phyloP scores from a whole-genome alignment of 2,797 vertebrate genomes.

The Tachyglossus aculeatus region DNA sequence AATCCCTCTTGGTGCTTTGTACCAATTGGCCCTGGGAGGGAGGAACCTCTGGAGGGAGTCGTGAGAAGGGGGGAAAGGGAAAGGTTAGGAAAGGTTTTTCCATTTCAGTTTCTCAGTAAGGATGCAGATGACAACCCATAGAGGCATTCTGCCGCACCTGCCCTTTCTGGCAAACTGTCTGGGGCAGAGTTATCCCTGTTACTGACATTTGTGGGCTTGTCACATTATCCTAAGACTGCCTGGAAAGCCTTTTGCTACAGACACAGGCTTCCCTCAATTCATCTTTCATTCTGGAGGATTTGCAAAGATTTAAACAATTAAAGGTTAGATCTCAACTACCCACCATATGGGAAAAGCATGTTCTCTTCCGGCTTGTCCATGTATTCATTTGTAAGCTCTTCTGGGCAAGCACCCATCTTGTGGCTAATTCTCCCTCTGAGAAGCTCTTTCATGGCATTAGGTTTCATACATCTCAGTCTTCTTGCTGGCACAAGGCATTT shows the following conservation, averaged over 20 bases:
- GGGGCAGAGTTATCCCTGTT: not conserved
- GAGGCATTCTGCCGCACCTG: not conserved
- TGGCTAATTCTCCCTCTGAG: not conserved
- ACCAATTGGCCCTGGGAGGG: no score
- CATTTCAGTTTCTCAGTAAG: not conserved
- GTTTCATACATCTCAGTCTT: not conserved
- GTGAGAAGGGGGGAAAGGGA: no score
- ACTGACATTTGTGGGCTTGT: constrained; percentile 40
- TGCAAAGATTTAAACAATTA: constrained; percentile 52
- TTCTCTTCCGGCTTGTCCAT: not conserved
- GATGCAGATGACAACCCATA: not conserved
- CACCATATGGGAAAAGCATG: constrained; percentile 12
- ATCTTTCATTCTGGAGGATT: constrained; percentile 56
- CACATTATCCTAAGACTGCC: constrained; percentile 25
- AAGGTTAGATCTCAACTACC: constrained; percentile 38
- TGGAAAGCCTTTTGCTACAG: constrained; percentile 6
- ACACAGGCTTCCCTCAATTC: constrained; percentile 1
- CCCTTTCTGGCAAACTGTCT: constrained; percentile 20
- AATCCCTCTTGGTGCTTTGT: no score
- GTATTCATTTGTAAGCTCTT: constrained; percentile 27
- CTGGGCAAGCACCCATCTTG: constrained; percentile 21
- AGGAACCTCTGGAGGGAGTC: no score
- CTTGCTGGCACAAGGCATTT: rapidly evolving
- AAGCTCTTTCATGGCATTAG: not conserved
- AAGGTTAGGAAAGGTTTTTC: no score